Evolutionary conservation across 2,888 invertebrate species (phyloP).

Genomic region (Camptogramma bilineatum): DNA sequence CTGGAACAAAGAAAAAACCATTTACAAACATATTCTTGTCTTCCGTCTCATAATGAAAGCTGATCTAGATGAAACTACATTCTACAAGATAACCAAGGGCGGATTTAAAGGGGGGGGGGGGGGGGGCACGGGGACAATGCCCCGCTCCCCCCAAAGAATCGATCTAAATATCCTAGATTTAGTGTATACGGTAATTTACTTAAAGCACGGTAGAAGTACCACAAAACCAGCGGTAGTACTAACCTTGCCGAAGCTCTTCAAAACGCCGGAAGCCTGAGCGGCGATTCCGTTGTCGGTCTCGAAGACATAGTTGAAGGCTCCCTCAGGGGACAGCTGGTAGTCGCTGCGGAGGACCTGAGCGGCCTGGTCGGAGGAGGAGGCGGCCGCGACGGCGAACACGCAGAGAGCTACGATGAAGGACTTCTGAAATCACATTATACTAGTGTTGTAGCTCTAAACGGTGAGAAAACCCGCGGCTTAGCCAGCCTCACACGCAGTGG

Average conservation of each 20-base stretch:
- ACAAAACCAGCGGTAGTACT: background rate
- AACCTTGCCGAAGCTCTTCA: constrained; percentile 55
- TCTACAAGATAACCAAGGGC: no score
- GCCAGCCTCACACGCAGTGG: no score
- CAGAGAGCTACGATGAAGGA: constrained; percentile 53
- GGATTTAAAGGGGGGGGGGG: no score
- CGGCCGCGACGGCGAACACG: constrained; percentile 54
- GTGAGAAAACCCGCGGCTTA: no score
- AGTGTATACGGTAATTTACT: no score
- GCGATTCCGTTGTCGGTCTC: constrained; percentile 86
- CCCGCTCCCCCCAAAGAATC: no score
- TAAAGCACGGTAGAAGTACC: no score
- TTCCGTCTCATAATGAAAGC: no score
- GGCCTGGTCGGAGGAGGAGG: constrained; percentile 36
- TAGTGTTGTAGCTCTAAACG: background rate
- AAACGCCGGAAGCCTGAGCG: constrained; percentile 70
- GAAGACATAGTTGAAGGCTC: constrained; percentile 76
- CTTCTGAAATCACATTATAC: constrained; percentile 48
- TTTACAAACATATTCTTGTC: no score
- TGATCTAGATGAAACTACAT: no score
- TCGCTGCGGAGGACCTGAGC: constrained; percentile 46
- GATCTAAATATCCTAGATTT: no score
- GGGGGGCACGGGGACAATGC: no score
- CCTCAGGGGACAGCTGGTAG: constrained; percentile 75
- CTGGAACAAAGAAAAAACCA: constrained; percentile 41